Evolutionary conservation across 2,113 vertebrate species (phyloP), one percentile per base, ranked within the genome.

Genomic region (Bungarus multicinctus): DNA sequence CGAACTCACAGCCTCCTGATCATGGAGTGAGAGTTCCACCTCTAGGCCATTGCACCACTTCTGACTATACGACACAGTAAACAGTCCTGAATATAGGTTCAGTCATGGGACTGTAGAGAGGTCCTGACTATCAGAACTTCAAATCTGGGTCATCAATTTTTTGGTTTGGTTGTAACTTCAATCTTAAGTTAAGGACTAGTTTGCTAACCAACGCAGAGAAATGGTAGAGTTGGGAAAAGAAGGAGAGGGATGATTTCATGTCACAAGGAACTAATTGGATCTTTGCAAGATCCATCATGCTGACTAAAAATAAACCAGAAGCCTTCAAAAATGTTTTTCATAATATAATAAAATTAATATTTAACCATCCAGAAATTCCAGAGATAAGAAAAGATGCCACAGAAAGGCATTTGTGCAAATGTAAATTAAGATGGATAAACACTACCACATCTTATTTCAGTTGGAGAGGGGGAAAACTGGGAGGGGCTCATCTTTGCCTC

Each of bases 311-410:
- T 55, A 43, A 91, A 16, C 2, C 25, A 30, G 52, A 55, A 85
- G 50, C 52, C 25, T 91, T 91, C n/a, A 50, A 85, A 90, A 27
- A 1, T 8, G 45, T 18, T 53, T 85, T 55, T 34, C 34, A 55
- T 91, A 85, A 85, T 91, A 55, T 55, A 55, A 85, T 45, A 85
- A 43, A 55, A 89, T 88, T 88, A 88, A 55, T 91, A 91, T 85
- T 91, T 91, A 85, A 30, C 90, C n/a, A 45, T 20, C 43, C 34
- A 91, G 69, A 85, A 91, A 91, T 55, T 85, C 16, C 34, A 45
- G 34, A 39, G 69, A 85, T 53, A 74, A 27, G 69, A 25, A 55
- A 53, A 43, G 52, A 85, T 45, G 52, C 39, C 39, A 55, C 16
- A 91, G 25, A 39, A 12, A 16, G 53, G 39, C 25, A 34, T 85